Evolutionary conservation across 1,140 invertebrate species (phyloP).

Genomic region (Choristoneura fumiferana): DNA sequence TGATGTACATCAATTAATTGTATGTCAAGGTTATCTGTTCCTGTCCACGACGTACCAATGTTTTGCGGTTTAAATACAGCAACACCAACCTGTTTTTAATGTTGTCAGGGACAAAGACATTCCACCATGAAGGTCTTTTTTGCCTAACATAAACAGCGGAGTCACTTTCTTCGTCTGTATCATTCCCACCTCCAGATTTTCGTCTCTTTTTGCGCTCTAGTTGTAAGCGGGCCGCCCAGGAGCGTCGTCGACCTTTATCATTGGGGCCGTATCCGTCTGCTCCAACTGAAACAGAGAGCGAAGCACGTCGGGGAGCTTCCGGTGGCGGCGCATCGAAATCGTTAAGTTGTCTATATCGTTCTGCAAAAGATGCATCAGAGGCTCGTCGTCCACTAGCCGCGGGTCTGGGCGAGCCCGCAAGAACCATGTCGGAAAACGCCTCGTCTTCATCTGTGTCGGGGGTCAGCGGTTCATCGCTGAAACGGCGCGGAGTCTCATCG

Average conservation of each 20-base stretch:
- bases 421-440: constrained; percentile 60
- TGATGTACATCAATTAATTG: too few species aligned
- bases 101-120: constrained; percentile 88
- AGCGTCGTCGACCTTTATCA: constrained; percentile 82
- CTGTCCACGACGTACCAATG: too few species aligned
- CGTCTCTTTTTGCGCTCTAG: constrained; percentile 72
- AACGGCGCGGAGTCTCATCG: constrained; percentile 66
- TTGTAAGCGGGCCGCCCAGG: constrained; percentile 72
- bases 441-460: constrained; percentile 71
- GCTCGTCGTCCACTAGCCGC: constrained; percentile 60
- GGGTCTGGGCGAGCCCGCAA: constrained; percentile 48
- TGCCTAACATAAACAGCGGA: constrained; percentile 80
- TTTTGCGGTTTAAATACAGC: too few species aligned
- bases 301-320: constrained; percentile 81
- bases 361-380: constrained; percentile 65
- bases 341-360: constrained; percentile 66
- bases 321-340: constrained; percentile 77
- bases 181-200: constrained; percentile 70
- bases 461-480: constrained; percentile 63
- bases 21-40: too few species aligned
- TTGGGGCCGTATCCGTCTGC: constrained; percentile 75
- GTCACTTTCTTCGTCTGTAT: constrained; percentile 77
- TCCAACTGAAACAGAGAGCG: constrained; percentile 83
- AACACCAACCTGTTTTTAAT: constrained; percentile 79
- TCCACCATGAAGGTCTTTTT: constrained; percentile 91